Evolutionary conservation across 2,888 invertebrate genomes (phyloP).

Genomic region (Pteria penguin): DNA sequence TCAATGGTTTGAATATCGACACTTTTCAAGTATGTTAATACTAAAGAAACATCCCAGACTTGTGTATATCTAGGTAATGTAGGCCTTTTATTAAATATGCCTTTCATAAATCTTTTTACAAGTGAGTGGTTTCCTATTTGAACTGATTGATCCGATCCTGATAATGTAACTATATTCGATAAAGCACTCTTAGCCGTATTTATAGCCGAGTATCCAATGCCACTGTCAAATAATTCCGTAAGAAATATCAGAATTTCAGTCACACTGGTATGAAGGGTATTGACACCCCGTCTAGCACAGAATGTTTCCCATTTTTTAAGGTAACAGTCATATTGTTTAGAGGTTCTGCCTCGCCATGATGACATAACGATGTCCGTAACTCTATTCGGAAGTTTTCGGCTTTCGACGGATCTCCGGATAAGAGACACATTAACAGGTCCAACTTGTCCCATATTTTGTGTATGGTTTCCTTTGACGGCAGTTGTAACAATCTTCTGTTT

Average conservation of each 20-base stretch:
- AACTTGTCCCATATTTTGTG: constrained; percentile 19
- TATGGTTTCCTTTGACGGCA: not conserved
- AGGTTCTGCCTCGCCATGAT: constrained; percentile 1
- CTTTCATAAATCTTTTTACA: too few relatives aligned
- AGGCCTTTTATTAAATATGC: too few relatives aligned
- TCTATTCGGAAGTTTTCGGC: not conserved
- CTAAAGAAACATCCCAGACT: constrained; percentile 40
- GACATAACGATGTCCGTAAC: constrained; percentile 1
- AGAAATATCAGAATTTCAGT: not conserved
- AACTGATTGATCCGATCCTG: not conserved
- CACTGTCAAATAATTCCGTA: not conserved
- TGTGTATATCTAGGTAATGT: too few relatives aligned
- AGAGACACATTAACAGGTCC: too few relatives aligned
- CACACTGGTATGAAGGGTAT: constrained; percentile 4
- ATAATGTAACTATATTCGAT: not conserved
- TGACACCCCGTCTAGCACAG: constrained; percentile 17
- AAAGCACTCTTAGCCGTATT: constrained; percentile 5
- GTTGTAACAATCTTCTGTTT: not conserved
- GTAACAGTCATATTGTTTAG: constrained; percentile 14
- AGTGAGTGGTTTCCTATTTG: too few relatives aligned
- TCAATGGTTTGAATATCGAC: too few relatives aligned
- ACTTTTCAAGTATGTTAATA: constrained; percentile 35
- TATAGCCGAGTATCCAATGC: too few relatives aligned
- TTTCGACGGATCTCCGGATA: constrained; percentile 8
- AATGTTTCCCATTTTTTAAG: constrained; percentile 1